Base-by-base conservation (phyloP, 2,113 vertebrate species). In the Antigone vipio region DNA sequence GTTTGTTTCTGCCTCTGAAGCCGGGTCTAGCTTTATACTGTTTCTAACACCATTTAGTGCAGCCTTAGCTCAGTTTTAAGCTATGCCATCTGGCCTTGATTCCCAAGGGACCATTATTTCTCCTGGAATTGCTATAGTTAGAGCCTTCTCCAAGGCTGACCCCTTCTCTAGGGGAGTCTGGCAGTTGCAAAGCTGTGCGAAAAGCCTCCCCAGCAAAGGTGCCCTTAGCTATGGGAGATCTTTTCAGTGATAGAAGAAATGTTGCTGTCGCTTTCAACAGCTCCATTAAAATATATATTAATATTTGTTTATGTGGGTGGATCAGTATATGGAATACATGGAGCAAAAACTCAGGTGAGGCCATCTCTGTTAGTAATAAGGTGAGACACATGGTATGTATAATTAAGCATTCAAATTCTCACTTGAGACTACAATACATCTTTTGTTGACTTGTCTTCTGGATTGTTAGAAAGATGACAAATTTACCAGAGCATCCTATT, bases 391-490 rank as follows among this genome's bases (percentile, higher is more conserved):
- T 74, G 71, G 23, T 67, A 21, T 58, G 72, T 89, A 26, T 94
- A 91, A 96, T 97, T 96, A 94, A 2, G 24, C 86, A 44, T 94
- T 97, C 59, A 77, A 2, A 40, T 91, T 94, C 35, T 93, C 17
- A 5, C 53, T 94, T 77, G 74, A 76, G 67, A 88, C 52, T 92
- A 24, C 49, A 63, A 3, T 95, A 24, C 29, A 72, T 97, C 94
- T 97, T 96, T 91, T 93, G 53, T 96, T 96, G 95, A 85, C 88
- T 75, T 97, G 92, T n/a, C n/a, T n/a, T n/a, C n/a, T n/a, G n/a
- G n/a, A n/a, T n/a, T n/a, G n/a, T n/a, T n/a, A n/a, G n/a, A n/a
- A n/a, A n/a, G n/a, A n/a, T n/a, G 82, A 90, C 58, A 88, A 74
- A 97, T 88, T 78, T 74, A 77, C 7, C 27, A 64, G 92, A 95